Conservation (phyloP, 92 coral and sea anemone genomes). For the Plumapathes pennacea region DNA sequence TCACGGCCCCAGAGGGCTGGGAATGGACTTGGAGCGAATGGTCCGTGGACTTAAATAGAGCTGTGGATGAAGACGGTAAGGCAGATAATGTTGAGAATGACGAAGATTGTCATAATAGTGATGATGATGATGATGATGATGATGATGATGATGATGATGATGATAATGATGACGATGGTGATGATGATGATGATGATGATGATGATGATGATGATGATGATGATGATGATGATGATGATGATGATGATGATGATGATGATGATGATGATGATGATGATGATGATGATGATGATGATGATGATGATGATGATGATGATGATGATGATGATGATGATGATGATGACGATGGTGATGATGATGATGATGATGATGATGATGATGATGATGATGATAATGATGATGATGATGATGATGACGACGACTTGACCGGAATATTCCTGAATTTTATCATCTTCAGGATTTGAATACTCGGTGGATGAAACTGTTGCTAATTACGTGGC, state of each 20-base stretch:
- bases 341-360: neutral
- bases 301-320: neutral
- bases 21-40: constrained; percentile 80
- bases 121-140: too few relatives aligned
- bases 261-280: neutral
- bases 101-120: too few relatives aligned
- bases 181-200: neutral
- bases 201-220: neutral
- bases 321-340: neutral
- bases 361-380: neutral
- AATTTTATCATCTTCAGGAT: constrained; percentile 56
- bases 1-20: constrained; percentile 89
- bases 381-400: neutral
- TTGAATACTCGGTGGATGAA: constrained; percentile 86
- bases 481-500: constrained; percentile 69
- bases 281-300: neutral
- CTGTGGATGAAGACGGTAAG: constrained; percentile 88
- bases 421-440: neutral
- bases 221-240: neutral
- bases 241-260: neutral
- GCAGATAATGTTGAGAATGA: neutral
- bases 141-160: too few relatives aligned
- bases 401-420: neutral
- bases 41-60: constrained; percentile 85
- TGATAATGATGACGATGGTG: neutral